These are phyloP conservation scores for Agonum fuliginosum DNA, from an alignment of 2,888 invertebrate genomes.

Conservation along the genomic window DNA sequence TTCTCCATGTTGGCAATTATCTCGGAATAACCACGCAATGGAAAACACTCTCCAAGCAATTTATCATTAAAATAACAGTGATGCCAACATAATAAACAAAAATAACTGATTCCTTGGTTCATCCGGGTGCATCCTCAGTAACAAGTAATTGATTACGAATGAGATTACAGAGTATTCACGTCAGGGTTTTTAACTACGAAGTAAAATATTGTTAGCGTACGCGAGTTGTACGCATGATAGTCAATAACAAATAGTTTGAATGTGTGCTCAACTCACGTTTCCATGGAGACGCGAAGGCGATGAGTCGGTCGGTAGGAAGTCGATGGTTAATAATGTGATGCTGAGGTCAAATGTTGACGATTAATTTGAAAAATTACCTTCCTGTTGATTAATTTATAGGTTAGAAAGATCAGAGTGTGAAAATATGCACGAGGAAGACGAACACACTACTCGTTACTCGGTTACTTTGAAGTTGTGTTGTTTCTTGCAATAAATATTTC, in stretches of 20 bases:
- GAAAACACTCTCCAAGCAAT: background rate
- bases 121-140: background rate
- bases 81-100: background rate
- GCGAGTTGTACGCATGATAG: background rate
- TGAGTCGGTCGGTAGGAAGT: background rate
- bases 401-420: background rate
- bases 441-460: no score
- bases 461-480: no score
- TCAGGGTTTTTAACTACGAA: background rate
- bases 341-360: background rate
- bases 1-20: background rate
- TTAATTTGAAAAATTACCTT: background rate
- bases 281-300: background rate
- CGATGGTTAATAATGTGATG: background rate
- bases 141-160: background rate
- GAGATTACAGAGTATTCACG: background rate
- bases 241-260: background rate
- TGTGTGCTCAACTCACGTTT: background rate
- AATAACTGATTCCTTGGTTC: background rate
- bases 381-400: background rate
- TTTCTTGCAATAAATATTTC: no score
- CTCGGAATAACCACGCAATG: background rate
- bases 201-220: background rate
- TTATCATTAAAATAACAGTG: constrained; percentile 2
- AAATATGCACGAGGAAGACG: background rate